Base-by-base conservation (phyloP, 1,140 invertebrate species). In the Drosophila parabipectinata region DNA sequence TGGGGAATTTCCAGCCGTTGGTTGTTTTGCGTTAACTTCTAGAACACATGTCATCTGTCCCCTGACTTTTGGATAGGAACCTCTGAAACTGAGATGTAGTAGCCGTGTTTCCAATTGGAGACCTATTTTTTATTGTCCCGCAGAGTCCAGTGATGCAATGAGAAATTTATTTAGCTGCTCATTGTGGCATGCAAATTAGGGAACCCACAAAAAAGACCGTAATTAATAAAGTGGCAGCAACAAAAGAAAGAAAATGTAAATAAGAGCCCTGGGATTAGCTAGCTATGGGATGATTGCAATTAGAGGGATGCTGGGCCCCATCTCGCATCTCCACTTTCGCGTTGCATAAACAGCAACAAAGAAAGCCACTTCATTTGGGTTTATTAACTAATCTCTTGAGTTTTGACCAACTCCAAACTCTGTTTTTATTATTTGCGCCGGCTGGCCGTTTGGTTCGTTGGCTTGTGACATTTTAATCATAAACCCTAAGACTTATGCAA, bases 401-500 rank as follows among this genome's bases (percentile, higher is more conserved):
- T 14, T 74, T 58, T 69, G 57, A 75, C 72, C 72, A 51, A 54
- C 48, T 50, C 52, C 39, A 76, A 57, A 66, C 52, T 66, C n/a
- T 45, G 62, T 56, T 57, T 66, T 52, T 66, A 69, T 54, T 44
- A 47, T 50, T 47, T 44, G 50, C 60, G 54, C 9, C 44, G 61
- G 57, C 67, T 61, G 62, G 30, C 62, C 68, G 73, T 45, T 44
- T 18, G 26, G 68, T 64, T 51, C 59, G 69, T 79, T 84, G 80
- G 80, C 80, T 84, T 84, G 80, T 84, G 80, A 84, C 80, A 84
- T 84, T 85, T 84, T 72, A 73, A 84, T 85, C 67, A 80, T 64
- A 68, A 66, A 72, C 67, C 67, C 48, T 57, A 28, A 37, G 71
- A 83, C 62, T 84, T 85, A 84, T 84, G 72, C 83, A 84, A 84